phyloP scores from a whole-genome alignment of 2,797 vertebrate species.

The Galago senegalensis region DNA sequence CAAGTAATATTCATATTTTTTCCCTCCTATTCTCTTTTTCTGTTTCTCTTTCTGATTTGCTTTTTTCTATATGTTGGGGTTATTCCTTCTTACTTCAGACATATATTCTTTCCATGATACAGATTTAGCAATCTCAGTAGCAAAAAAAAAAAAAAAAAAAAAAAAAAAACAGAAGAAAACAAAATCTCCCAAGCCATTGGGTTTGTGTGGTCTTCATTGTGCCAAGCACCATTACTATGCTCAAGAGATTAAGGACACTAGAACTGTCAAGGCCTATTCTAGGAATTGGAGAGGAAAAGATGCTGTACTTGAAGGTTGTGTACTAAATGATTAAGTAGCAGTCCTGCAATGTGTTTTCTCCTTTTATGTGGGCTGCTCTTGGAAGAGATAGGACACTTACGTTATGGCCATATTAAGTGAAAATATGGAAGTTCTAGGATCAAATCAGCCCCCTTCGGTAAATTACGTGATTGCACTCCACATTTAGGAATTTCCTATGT shows the following conservation, averaged over 20 bases:
- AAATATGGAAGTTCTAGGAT: neutral
- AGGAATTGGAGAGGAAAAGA: neutral
- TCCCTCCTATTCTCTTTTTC: neutral
- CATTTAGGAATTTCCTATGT: neutral
- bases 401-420: neutral
- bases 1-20: neutral
- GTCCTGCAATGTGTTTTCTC: neutral
- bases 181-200: neutral
- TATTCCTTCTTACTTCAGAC: neutral
- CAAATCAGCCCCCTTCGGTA: neutral
- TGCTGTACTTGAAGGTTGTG: neutral
- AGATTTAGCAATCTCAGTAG: neutral
- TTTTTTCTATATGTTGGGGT: slow-evolving; percentile 7
- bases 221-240: neutral
- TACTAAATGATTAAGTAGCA: neutral
- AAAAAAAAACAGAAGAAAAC: neutral
- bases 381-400: neutral
- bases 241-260: no score
- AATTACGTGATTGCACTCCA: neutral
- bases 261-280: no score
- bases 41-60: neutral
- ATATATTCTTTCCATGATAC: neutral
- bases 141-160: no score
- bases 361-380: neutral
- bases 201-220: neutral